phyloP scores from a whole-genome alignment of 2,888 invertebrate genomes.

The Hirtodrosophila alboralis region DNA sequence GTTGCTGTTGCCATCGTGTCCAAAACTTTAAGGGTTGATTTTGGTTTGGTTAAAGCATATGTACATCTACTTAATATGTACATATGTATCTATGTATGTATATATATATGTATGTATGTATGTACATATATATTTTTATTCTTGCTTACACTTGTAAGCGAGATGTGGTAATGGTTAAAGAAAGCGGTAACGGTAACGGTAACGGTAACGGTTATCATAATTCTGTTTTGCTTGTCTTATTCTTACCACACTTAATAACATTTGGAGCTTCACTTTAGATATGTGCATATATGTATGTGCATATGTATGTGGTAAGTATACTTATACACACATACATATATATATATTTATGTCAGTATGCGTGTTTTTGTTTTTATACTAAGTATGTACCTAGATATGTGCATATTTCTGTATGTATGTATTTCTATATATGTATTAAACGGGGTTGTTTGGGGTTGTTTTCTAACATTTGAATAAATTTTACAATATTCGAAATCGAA shows the following conservation, averaged over 20 bases:
- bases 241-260: not conserved
- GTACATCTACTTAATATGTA: conserved; percentile 2
- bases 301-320: conserved; percentile 1
- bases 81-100: conserved; percentile 8
- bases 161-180: not conserved
- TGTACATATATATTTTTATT: not conserved
- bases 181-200: not conserved
- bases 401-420: conserved; percentile 2
- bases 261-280: conserved; percentile 1
- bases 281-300: conserved; percentile 1
- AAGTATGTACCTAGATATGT: not conserved
- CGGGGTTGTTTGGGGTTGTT: conserved; percentile 30
- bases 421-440: conserved; percentile 4
- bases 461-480: conserved; percentile 10
- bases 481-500: conserved; percentile 3
- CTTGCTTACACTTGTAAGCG: too few species aligned
- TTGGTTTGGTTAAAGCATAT: not conserved
- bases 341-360: not conserved
- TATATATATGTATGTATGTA: not conserved
- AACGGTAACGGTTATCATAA: not conserved
- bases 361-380: conserved; percentile 7
- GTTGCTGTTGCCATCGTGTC: conserved; percentile 58
- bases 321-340: not conserved
- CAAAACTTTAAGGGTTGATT: conserved; percentile 60
- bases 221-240: not conserved